These are phyloP conservation scores for Camponotus floridanus DNA, from an alignment of 1,140 invertebrate genomes.

Conservation along the genomic window DNA sequence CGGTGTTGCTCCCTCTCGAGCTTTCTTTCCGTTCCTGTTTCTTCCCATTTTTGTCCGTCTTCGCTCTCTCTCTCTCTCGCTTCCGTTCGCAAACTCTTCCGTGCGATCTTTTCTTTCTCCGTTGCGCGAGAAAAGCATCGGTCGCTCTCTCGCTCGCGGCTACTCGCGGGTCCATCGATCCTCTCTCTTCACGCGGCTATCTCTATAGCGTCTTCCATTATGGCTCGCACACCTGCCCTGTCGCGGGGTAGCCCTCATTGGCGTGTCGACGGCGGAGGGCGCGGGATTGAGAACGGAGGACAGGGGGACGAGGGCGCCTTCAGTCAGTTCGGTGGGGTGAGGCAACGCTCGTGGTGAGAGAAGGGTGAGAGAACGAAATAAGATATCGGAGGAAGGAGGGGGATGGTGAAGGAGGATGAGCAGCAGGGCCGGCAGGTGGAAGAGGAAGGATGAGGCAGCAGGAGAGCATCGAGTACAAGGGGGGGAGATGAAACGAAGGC, in stretches of 20 bases:
- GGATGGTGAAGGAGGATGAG: constrained; percentile 15
- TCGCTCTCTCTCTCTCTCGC: constrained; percentile 40
- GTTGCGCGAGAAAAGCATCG: constrained; percentile 10
- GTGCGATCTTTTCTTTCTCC: constrained; percentile 19
- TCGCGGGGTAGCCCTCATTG: constrained; percentile 76
- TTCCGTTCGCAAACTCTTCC: constrained; percentile 18
- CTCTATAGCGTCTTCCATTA: constrained; percentile 81
- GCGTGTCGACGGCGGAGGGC: constrained; percentile 76
- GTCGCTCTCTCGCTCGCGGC: not conserved
- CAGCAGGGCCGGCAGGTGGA: constrained; percentile 47
- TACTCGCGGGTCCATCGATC: constrained; percentile 53
- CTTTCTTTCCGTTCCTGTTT: constrained; percentile 19
- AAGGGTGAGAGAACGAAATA: constrained; percentile 78
- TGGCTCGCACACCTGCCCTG: constrained; percentile 80
- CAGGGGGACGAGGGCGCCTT: constrained; percentile 47
- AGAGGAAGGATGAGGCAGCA: constrained; percentile 52
- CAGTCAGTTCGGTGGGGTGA: constrained; percentile 54
- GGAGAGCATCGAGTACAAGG: constrained; percentile 56
- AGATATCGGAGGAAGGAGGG: constrained; percentile 79
- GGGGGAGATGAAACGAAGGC: constrained; percentile 17
- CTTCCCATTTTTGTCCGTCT: constrained; percentile 16
- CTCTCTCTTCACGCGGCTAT: constrained; percentile 59
- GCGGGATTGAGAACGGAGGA: constrained; percentile 33
- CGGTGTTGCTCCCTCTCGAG: constrained; percentile 1
- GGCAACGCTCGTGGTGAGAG: constrained; percentile 48